Evolutionary conservation across 2,113 vertebrate genomes (phyloP), one percentile per base, ranked within the genome.

Genomic region (Lucifuga dentata): DNA sequence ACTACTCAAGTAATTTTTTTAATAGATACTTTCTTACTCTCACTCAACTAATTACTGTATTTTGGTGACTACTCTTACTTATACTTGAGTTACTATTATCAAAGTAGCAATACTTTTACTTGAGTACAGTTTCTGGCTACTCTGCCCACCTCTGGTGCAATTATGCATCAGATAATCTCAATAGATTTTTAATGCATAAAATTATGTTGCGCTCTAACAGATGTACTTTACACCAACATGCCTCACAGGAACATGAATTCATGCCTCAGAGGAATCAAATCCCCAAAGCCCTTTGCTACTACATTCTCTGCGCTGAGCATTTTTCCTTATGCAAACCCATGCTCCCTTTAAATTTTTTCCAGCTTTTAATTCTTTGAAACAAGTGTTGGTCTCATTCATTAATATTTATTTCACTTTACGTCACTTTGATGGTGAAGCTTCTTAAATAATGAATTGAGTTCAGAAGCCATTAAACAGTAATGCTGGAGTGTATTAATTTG

Each of bases 361-460:
- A 41, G 51, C 68, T 72, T 68, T 57, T 55, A 78, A 51, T 48
- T 48, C 73, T 84, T 80, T 86, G 76, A 86, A 89, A 73, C 68
- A 86, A 85, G 74, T 68, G 13, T 67, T 68, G 66, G 65, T 63
- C 76, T n/a, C 61, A 43, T 80, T 80, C 81, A 90, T 90, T 74
- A 84, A 90, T 90, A 92, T 89, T 81, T 64, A 90, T 85, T 77
- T 61, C 21, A 45, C 63, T 85, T 88, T 81, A 73, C 73, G 66
- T 85, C 59, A 56, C 86, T 83, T 74, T 82, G 80, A 87, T 88
- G 73, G 73, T 65, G 58, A 38, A 76, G 76, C 76, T 70, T 81
- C 76, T 83, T 87, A 83, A 90, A 91, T 89, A 75, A 89, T 91
- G 90, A 51, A 91, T 88, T 80, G 66, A 67, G 65, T 83, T 89